Conservation (phyloP, 2,888 invertebrate species). For the Agrilus cyanescens region DNA sequence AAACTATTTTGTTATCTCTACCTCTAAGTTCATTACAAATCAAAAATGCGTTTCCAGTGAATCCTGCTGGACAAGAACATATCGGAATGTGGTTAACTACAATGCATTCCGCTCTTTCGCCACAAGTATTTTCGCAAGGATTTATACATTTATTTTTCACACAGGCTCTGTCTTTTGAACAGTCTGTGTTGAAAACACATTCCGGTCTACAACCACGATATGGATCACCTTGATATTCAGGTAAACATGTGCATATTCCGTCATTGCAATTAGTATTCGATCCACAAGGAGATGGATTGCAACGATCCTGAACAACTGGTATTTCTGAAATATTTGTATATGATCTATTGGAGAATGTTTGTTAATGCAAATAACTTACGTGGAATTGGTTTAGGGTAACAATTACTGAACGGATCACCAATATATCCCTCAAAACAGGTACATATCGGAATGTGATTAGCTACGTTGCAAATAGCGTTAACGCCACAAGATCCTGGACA, state of each 20-base stretch:
- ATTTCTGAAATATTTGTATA: conserved; percentile 7
- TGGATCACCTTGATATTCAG: conserved; percentile 69
- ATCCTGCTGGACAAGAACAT: conserved; percentile 56
- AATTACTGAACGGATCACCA: conserved; percentile 67
- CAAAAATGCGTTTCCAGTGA: conserved; percentile 57
- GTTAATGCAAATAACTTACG: conserved; percentile 17
- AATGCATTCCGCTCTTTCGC: conserved; percentile 55
- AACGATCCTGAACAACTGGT: conserved; percentile 43
- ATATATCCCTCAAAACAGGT: conserved; percentile 58
- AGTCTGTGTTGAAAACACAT: conserved; percentile 55
- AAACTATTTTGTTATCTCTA: conserved; percentile 16
- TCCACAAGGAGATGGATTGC: conserved; percentile 73
- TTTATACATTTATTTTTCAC: conserved; percentile 53
- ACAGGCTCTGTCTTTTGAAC: conserved; percentile 51
- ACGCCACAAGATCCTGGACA: conserved; percentile 69
- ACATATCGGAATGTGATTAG: conserved; percentile 66
- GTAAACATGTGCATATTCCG: conserved; percentile 65
- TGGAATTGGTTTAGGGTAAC: conserved; percentile 42
- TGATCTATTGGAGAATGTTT: neutral
- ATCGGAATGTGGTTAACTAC: conserved; percentile 64
- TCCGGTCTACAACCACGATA: conserved; percentile 60
- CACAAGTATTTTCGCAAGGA: conserved; percentile 61
- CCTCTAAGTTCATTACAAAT: conserved; percentile 40
- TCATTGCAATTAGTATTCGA: conserved; percentile 69
- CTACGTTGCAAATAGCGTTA: conserved; percentile 59